These are phyloP conservation scores for Pelecanoides urinatrix DNA, from an alignment of 2,113 vertebrate species.

Conservation along the genomic window DNA sequence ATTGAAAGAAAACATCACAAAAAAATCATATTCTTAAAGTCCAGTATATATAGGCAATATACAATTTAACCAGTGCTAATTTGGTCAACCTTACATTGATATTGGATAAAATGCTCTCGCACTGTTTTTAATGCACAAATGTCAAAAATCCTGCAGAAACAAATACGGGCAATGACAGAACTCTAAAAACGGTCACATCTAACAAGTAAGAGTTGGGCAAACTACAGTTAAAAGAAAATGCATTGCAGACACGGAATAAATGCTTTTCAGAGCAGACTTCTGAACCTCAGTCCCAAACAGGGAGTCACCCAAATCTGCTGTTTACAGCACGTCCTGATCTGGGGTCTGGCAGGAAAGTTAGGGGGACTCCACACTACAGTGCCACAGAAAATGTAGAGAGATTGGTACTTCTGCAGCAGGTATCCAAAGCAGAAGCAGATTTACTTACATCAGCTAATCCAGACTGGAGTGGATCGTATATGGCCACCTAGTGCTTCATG, in stretches of 20 bases:
- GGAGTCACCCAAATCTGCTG: background rate
- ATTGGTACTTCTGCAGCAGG: background rate
- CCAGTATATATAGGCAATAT: background rate
- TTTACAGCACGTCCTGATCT: background rate
- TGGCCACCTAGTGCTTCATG: background rate
- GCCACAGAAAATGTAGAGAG: fast-evolving
- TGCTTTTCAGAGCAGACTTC: background rate
- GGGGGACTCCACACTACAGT: background rate
- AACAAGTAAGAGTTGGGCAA: background rate
- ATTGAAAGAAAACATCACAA: background rate
- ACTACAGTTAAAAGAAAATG: background rate
- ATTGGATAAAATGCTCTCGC: background rate
- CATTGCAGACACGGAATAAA: background rate
- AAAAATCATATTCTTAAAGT: background rate
- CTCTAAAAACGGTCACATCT: background rate
- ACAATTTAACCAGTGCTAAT: background rate
- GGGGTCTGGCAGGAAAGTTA: background rate
- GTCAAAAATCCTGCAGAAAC: background rate
- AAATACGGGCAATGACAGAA: background rate
- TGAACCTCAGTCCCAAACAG: background rate
- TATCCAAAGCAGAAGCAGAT: background rate
- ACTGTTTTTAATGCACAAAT: background rate
- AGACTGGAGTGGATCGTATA: background rate
- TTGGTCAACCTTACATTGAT: background rate
- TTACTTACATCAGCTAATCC: background rate